Evolutionary conservation across 92 coral and sea anemone species (phyloP).

Genomic region (Ricordea florida): DNA sequence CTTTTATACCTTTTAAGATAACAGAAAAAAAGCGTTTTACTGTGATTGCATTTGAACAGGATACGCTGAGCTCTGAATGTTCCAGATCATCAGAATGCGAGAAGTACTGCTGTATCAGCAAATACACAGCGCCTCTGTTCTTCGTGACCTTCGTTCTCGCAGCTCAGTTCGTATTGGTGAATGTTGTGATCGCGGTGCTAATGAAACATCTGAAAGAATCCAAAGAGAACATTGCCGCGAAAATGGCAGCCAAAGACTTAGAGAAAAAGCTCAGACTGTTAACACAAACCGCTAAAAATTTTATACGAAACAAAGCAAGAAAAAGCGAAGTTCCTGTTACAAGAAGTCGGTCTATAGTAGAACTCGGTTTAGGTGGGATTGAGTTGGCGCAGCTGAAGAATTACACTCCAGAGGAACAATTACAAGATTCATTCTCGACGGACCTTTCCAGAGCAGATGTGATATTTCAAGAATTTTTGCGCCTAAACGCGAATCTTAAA

Average conservation of each 20-base stretch:
- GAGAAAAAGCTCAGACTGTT: constrained; percentile 80
- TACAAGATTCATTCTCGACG: constrained; percentile 39
- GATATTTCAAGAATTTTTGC: constrained; percentile 78
- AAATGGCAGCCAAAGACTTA: constrained; percentile 82
- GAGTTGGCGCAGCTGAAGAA: constrained; percentile 78
- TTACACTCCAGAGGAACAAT: constrained; percentile 22
- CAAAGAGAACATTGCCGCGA: constrained; percentile 92
- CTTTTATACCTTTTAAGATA: not conserved
- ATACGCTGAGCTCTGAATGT: constrained; percentile 83
- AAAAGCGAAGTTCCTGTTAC: constrained; percentile 43
- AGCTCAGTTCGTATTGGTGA: constrained; percentile 96
- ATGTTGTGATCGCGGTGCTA: constrained; percentile 97
- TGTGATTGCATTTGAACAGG: constrained; percentile 77
- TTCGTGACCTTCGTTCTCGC: constrained; percentile 95
- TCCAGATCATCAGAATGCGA: constrained; percentile 63
- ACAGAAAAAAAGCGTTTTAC: not conserved
- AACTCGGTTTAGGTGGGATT: constrained; percentile 79
- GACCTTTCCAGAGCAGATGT: constrained; percentile 79
- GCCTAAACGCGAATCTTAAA: constrained; percentile 69
- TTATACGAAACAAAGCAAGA: constrained; percentile 74
- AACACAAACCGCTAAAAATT: constrained; percentile 82
- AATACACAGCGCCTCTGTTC: constrained; percentile 88
- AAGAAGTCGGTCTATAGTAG: constrained; percentile 73
- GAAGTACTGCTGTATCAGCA: constrained; percentile 78
- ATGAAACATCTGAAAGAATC: constrained; percentile 98